Conservation (phyloP, 2,888 invertebrate genomes). For the Pantelozetes paolii region DNA sequence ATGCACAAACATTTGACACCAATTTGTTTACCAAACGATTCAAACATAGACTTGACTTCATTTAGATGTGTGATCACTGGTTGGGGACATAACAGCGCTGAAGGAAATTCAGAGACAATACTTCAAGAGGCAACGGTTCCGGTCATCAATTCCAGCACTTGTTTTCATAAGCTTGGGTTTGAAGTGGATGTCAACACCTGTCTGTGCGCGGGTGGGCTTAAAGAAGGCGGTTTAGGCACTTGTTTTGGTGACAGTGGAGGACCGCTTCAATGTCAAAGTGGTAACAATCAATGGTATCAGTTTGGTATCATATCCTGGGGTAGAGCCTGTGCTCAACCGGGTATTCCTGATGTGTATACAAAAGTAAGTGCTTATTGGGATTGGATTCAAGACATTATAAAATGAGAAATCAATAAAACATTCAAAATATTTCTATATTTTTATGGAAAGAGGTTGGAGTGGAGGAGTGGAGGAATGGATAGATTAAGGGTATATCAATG, state of each 20-base stretch:
- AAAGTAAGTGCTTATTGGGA: slow-evolving; percentile 46
- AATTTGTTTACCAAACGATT: slow-evolving; percentile 8
- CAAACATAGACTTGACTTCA: neutral
- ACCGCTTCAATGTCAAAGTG: slow-evolving; percentile 38
- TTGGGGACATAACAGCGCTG: neutral
- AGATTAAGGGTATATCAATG: no score
- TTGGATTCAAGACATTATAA: slow-evolving; percentile 43
- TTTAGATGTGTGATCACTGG: neutral
- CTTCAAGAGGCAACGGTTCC: neutral
- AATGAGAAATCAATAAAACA: no score
- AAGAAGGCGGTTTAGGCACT: neutral
- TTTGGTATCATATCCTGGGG: slow-evolving; percentile 47
- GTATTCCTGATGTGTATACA: slow-evolving; percentile 46
- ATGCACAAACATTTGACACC: neutral
- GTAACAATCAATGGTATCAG: slow-evolving; percentile 41
- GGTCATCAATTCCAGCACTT: neutral
- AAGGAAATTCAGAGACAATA: neutral
- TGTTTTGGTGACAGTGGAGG: slow-evolving; percentile 47
- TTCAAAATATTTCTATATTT: no score
- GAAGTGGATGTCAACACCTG: neutral
- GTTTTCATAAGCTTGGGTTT: neutral
- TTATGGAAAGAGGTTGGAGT: no score
- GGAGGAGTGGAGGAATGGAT: no score
- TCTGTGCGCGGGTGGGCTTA: neutral
- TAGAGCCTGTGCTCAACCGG: slow-evolving; percentile 44